These are phyloP conservation scores for Sisyra nigra DNA, from an alignment of 2,888 invertebrate genomes.

Conservation along the genomic window DNA sequence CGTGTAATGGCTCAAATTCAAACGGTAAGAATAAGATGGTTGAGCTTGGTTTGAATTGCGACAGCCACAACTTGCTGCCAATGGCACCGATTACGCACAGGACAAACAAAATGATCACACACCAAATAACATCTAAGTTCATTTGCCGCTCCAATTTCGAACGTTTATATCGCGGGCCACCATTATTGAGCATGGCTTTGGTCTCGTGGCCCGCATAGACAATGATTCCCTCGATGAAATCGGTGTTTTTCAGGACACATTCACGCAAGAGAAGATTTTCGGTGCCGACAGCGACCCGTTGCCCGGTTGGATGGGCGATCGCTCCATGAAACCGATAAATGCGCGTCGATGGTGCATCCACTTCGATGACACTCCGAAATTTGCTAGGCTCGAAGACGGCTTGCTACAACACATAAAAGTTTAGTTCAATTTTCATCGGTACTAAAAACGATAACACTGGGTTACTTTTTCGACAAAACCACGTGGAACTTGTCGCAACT, in stretches of 20 bases:
- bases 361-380: conserved; percentile 74
- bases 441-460: no score
- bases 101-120: conserved; percentile 77
- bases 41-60: conserved; percentile 34
- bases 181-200: conserved; percentile 95
- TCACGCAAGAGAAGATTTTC: conserved; percentile 87
- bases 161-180: conserved; percentile 85
- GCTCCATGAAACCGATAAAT: conserved; percentile 89
- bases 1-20: conserved; percentile 38
- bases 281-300: conserved; percentile 65
- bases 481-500: conserved; percentile 73
- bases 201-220: conserved; percentile 96
- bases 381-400: conserved; percentile 59
- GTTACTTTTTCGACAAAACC: conserved; percentile 56
- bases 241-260: conserved; percentile 90
- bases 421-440: neutral
- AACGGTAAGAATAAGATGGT: conserved; percentile 41
- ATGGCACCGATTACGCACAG: conserved; percentile 83
- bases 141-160: conserved; percentile 84
- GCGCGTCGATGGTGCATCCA: conserved; percentile 89
- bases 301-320: conserved; percentile 64
- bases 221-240: conserved; percentile 90
- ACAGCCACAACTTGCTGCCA: conserved; percentile 78
- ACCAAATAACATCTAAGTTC: conserved; percentile 94
- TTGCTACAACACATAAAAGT: conserved; percentile 33